phyloP scores from a whole-genome alignment of 1,140 invertebrate genomes.

The Drosophila albomicans region DNA sequence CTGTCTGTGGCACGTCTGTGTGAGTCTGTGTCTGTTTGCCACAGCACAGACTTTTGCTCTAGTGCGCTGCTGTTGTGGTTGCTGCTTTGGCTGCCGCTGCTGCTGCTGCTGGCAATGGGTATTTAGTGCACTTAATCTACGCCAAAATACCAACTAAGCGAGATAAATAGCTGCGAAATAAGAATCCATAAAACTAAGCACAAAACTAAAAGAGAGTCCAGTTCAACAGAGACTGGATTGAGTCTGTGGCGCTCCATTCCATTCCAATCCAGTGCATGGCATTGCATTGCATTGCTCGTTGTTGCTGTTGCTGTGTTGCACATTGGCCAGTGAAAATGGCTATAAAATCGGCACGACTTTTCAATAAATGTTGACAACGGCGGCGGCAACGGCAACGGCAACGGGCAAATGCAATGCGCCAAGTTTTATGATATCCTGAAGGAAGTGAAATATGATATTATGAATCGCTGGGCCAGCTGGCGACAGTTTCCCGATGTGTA shows the following conservation, averaged over 20 bases:
- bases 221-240: neutral
- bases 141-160: constrained; percentile 81
- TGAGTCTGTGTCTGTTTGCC: neutral
- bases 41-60: constrained; percentile 57
- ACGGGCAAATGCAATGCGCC: constrained; percentile 68
- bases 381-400: constrained; percentile 38
- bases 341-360: constrained; percentile 84
- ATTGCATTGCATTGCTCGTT: constrained; percentile 5
- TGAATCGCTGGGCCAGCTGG: constrained; percentile 80
- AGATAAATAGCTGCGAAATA: constrained; percentile 84
- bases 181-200: constrained; percentile 73
- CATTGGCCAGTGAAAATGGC: constrained; percentile 74
- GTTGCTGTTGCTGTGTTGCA: constrained; percentile 39
- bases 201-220: neutral
- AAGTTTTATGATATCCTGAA: constrained; percentile 84
- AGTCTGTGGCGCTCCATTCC: constrained; percentile 5
- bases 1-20: constrained; percentile 60
- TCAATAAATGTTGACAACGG: constrained; percentile 84
- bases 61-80: constrained; percentile 31
- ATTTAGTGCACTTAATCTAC: constrained; percentile 84
- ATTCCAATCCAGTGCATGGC: neutral
- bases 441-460: constrained; percentile 85
- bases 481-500: constrained; percentile 66
- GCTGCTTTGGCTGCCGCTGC: constrained; percentile 18
- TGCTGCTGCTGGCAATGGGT: constrained; percentile 56